Base-by-base conservation (phyloP, 2,797 vertebrate species). In the Spinus olivaceus region DNA sequence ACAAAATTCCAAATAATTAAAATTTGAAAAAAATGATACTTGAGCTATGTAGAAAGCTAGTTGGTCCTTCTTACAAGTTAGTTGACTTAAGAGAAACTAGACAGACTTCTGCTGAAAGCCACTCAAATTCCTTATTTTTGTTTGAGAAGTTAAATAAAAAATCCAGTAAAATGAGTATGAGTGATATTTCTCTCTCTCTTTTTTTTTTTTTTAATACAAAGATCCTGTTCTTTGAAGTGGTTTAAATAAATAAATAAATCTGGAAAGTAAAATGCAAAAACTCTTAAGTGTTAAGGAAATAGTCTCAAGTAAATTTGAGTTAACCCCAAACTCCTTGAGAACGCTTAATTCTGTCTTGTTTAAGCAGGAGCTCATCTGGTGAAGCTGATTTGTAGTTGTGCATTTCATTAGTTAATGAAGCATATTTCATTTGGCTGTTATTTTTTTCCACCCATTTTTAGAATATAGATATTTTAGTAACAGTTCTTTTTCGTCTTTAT, bases 61-160 rank as follows among this genome's bases (percentile, higher is more conserved):
- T 16, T 72, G 9, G 12, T 76, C 35, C 10, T 76, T 71, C 65
- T 71, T 69, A 17, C 4, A 69, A 66, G 30, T 71, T 61, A 33
- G 22, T 77, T 93, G 33, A 49, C 16, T 63, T 85, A 46, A 6
- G 10, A 70, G 56, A 84, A 90, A 14, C 8, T 37, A 32, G 39
- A 33, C 18, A 49, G 51, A 30, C 42, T 76, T 86, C 30, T 81
- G 54, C 37, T 78, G 71, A 61, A 70, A 64, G 50, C 86, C 33
- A 51, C 23, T 83, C 41, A 23, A 53, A 49, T 21, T 90, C 33
- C 39, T 49, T 76, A 54, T 86, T 95, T 88, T 94, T 93, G 28
- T 91, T 63, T 90, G 54, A 79, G 42, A 90, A 67, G 33, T 94
- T 92, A 87, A 87, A 64, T 92, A 79, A 77, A 91, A 60, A 87